Evolutionary conservation across 1,140 invertebrate genomes (phyloP), one percentile per base, ranked within the genome.

Genomic region (Brachionus plicatilis): DNA sequence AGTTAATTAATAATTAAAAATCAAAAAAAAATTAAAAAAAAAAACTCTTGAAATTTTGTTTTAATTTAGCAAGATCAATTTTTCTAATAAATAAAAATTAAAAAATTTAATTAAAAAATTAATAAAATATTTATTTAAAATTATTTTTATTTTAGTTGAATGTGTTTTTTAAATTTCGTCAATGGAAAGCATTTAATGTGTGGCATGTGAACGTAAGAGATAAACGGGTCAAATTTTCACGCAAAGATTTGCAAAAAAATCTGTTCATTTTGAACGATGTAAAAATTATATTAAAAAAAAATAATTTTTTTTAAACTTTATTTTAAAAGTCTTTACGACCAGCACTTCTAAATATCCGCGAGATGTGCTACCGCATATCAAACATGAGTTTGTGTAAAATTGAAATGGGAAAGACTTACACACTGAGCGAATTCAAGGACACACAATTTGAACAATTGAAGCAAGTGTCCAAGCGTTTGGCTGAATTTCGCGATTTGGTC

Each of bases 111-210:
- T n/a, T n/a, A n/a, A n/a, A n/a, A n/a, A n/a, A n/a, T n/a, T n/a
- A n/a, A n/a, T 24, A 24, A 27, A 12, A 12, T 3, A 12, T 27
- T 68, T 88, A 37, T 87, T 93, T 92, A 93, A 95, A 56, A 92
- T 92, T 84, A 92, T 92, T 27, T 95, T 95, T 88, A 89, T 90
- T 41, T 47, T 33, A 83, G 37, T 43, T 83, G 17, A 20, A 66
- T 45, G 60, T 76, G 2, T 84, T 75, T 14, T 56, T 33, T 14
- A 43, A 84, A 75, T 95, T 93, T 87, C 91, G 93, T 11, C 91
- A 92, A 72, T 95, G 94, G 94, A 95, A 95, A 88, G 92, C 93
- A 0, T 94, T 95, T 88, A 93, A 93, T 86, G 91, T 93, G 0
- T 95, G 94, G 94, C 90, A 92, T 50, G 94, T 94, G 87, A 93